These are phyloP conservation scores for Onychorhynchus coronatus DNA, from an alignment of 2,113 vertebrate species.

Conservation along the genomic window DNA sequence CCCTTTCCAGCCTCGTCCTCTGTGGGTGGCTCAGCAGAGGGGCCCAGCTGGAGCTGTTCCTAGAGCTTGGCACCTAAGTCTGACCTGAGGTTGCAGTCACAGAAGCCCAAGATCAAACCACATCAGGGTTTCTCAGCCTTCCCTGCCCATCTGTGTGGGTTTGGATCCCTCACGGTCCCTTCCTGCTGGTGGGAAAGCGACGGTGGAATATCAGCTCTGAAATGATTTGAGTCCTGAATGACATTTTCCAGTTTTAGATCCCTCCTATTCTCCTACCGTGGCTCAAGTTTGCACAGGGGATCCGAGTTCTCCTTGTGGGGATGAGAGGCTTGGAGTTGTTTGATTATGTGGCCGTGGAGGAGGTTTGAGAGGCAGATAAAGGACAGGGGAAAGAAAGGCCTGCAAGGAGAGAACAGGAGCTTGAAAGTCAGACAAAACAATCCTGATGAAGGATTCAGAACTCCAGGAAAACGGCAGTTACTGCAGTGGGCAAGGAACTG, in stretches of 20 bases:
- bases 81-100: neutral
- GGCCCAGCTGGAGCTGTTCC: neutral
- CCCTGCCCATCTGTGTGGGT: neutral
- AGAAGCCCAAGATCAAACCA: neutral
- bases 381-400: neutral
- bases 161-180: neutral
- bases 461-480: neutral
- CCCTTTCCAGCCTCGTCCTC: neutral
- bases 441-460: neutral
- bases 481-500: neutral
- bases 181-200: neutral
- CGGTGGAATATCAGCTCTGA: neutral
- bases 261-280: neutral
- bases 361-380: neutral
- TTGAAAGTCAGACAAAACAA: slow-evolving; percentile 5
- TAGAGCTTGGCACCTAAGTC: neutral
- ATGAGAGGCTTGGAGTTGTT: neutral
- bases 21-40: neutral
- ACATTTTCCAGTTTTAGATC: neutral
- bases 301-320: neutral
- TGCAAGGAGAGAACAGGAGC: neutral
- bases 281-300: neutral
- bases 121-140: rapidly evolving
- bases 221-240: neutral
- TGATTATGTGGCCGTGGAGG: neutral